phyloP scores from a whole-genome alignment of 2,113 vertebrate genomes.

The Mobula birostris region DNA sequence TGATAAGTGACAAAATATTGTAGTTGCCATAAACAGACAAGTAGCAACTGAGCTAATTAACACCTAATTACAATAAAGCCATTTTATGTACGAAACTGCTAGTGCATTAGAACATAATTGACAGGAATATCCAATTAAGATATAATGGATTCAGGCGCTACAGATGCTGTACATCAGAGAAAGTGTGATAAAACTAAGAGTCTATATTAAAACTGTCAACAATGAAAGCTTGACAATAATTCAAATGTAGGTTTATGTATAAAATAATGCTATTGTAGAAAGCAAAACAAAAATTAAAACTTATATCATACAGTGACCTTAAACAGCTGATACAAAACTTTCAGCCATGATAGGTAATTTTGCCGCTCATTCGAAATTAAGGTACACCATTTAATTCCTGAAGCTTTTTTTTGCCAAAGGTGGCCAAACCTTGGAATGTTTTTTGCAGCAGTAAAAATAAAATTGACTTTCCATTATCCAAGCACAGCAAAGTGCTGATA shows the following conservation, averaged over 20 bases:
- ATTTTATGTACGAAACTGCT: slow-evolving; percentile 25
- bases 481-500: no score
- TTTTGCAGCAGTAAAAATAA: no score
- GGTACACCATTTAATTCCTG: not conserved
- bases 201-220: slow-evolving; percentile 4
- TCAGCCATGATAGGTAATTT: not conserved
- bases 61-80: slow-evolving; percentile 19
- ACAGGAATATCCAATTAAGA: slow-evolving; percentile 34
- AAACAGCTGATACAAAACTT: not conserved
- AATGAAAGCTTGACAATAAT: slow-evolving; percentile 8
- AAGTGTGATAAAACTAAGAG: slow-evolving; percentile 7
- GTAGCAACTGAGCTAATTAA: slow-evolving; percentile 26
- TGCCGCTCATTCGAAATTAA: not conserved
- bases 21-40: slow-evolving; percentile 30
- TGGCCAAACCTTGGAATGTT: no score
- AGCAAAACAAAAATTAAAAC: not conserved
- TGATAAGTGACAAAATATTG: slow-evolving; percentile 25
- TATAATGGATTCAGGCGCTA: slow-evolving; percentile 28
- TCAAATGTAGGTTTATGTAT: not conserved
- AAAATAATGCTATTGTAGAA: not conserved
- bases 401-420: not conserved
- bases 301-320: not conserved
- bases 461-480: no score
- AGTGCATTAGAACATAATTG: slow-evolving; percentile 22
- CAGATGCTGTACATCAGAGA: slow-evolving; percentile 25